Evolutionary conservation across 2,888 invertebrate genomes (phyloP), one percentile per base, ranked within the genome.

Genomic region (Clanis bilineata): DNA sequence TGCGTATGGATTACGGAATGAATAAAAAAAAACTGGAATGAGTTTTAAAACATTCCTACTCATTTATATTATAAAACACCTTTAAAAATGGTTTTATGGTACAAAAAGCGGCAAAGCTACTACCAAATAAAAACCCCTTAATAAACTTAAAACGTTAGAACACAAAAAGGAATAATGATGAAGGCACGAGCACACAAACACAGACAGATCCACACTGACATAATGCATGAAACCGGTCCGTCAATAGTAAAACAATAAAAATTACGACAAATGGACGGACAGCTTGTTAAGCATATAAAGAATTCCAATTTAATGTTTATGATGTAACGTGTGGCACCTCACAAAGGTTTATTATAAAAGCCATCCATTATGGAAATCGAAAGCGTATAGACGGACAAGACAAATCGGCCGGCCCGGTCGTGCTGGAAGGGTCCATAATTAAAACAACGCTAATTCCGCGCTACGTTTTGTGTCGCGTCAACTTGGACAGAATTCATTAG

Each of bases 401-500:
- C 67, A 60, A 72, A 74, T 72, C 71, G 68, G 66, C 66, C 15
- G 22, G 63, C n/a, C n/a, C n/a, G n/a, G n/a, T n/a, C n/a, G n/a
- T n/a, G n/a, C n/a, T 64, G 68, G 72, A 71, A 70, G 59, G 62
- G 65, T 73, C 68, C 70, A 71, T 79, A 79, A 83, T 85, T 83
- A 85, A 82, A 84, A 81, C 76, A 74, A 77, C 76, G 76, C 77
- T 79, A 82, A 85, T 83, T 80, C 71, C 74, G 73, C 68, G 68
- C 70, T 64, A 71, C 72, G 74, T 80, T 44, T 79, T 78, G 73
- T 77, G 79, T 79, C 81, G 76, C 74, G 82, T 86, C 87, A 85
- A 77, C 68, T 73, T 71, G 67, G 87, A 89, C 90, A 87, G 85
- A 85, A 86, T 87, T 88, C 85, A 90, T 90, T 90, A 90, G 73